Base-by-base conservation (phyloP, 1,140 invertebrate species). In the Propsilocerus akamusi region DNA sequence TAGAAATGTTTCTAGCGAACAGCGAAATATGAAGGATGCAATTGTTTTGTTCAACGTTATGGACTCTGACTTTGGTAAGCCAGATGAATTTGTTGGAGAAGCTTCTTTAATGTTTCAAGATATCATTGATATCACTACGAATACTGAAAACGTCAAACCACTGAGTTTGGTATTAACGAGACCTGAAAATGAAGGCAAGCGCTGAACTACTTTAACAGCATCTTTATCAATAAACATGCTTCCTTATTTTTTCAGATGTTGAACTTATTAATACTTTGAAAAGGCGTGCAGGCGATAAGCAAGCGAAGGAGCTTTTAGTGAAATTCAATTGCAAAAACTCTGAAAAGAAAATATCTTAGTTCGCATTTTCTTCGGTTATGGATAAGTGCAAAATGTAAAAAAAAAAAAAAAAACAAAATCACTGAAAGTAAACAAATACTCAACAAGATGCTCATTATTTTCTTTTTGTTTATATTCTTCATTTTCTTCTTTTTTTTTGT, bases 71-170 rank as follows among this genome's bases (percentile, higher is more conserved):
- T 77, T 92, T 60, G 82, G 86, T 47, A 73, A 84, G 57, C 79
- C 83, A 57, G 91, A 92, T 61, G 87, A 92, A 63, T 95, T 95
- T 68, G 80, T 95, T 55, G 91, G 89, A 6, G 94, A 97, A 69
- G 85, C 86, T 22, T 96, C 89, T 68, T 62, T 95, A 10, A 73
- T 80, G 54, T 83, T 91, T 59, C 73, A 69, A 34, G 80, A 86
- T 56, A 73, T 90, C 57, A 68, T 72, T 20, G 71, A 72, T 51
- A 75, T 75, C 0, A 67, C 71, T 10, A 64, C 71, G 23, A 70
- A 77, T 14, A 71, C 85, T 14, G 63, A 70, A 46, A 71, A 70
- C 28, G 66, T 90, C 23, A 73, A 75, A 52, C 87, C 92, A 67
- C 74, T 85, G 55, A 80, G 86, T 57, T 67, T 95, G 47, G 80